Conservation (phyloP, 1,140 invertebrate species). For the Harpegnathos saltator region DNA sequence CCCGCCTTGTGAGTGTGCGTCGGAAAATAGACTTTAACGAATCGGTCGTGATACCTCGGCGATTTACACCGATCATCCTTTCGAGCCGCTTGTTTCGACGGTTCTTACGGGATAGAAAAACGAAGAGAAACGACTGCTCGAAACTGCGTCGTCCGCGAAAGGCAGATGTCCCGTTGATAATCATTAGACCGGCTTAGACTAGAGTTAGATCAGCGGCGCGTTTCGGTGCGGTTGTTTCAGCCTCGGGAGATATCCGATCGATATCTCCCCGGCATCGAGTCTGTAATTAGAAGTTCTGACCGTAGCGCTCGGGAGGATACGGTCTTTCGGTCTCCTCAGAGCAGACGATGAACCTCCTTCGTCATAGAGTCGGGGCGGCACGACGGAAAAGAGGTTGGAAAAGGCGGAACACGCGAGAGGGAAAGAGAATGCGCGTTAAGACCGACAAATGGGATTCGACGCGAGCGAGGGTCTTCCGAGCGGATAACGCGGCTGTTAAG, state of each 20-base stretch:
- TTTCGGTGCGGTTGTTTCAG: conserved; percentile 48
- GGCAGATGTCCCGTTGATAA: conserved; percentile 40
- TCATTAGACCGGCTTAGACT: conserved; percentile 45
- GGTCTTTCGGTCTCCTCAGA: neutral
- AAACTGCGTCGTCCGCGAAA: conserved; percentile 19
- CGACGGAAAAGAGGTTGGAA: conserved; percentile 23
- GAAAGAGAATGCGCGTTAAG: too few relatives aligned
- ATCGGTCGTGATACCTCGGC: neutral
- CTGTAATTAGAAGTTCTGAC: conserved; percentile 62
- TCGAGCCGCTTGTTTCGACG: neutral
- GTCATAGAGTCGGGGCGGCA: conserved; percentile 4
- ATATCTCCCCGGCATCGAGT: conserved; percentile 49
- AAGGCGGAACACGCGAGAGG: conserved; percentile 45
- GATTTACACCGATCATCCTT: conserved; percentile 5
- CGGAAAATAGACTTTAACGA: neutral
- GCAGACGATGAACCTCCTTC: conserved; percentile 25
- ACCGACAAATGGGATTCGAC: conserved; percentile 56
- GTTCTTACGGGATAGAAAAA: neutral
- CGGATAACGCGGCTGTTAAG: conserved; percentile 31
- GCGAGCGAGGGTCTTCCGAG: conserved; percentile 18
- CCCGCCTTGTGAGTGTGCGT: too few relatives aligned
- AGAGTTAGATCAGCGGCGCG: conserved; percentile 26
- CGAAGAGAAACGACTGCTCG: conserved; percentile 13
- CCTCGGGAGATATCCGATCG: conserved; percentile 56
- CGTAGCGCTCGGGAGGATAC: neutral